Conservation (phyloP, 2,888 invertebrate species). For the Thecocarcelia acutangulata region DNA sequence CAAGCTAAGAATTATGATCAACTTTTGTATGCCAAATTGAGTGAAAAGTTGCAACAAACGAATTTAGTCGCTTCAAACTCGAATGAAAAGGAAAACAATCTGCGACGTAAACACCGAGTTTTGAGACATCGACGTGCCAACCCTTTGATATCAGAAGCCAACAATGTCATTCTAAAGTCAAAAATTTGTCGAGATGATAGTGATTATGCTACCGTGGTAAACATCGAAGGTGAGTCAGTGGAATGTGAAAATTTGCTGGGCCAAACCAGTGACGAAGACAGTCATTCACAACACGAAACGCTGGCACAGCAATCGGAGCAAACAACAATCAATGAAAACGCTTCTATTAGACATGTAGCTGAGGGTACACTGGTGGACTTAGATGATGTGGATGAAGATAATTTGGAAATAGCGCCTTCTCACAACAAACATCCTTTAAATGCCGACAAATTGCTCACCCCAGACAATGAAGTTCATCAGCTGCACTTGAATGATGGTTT, state of each 20-base stretch:
- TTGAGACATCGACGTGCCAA: conserved; percentile 61
- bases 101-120: conserved; percentile 73
- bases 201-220: conserved; percentile 73
- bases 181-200: conserved; percentile 45
- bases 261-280: conserved; percentile 74
- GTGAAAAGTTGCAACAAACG: conserved; percentile 79
- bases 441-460: conserved; percentile 8
- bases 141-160: conserved; percentile 36
- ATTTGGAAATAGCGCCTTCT: neutral
- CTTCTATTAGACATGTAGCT: conserved; percentile 70
- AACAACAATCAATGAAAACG: neutral
- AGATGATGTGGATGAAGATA: conserved; percentile 21
- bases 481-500: conserved; percentile 35
- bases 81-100: conserved; percentile 71
- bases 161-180: conserved; percentile 55
- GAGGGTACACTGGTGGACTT: conserved; percentile 77
- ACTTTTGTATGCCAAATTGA: conserved; percentile 79
- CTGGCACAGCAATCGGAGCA: neutral
- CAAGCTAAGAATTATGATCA: conserved; percentile 80
- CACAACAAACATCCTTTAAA: conserved; percentile 5
- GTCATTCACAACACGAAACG: conserved; percentile 53
- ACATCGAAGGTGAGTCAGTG: conserved; percentile 75
- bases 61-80: conserved; percentile 51
- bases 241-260: conserved; percentile 78
- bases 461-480: neutral